Percentiles rank a stretch among this genome's conserved stretches.
Conservation (phyloP, 2,113 vertebrate genomes). For the Aptenodytes forsteri region DNA sequence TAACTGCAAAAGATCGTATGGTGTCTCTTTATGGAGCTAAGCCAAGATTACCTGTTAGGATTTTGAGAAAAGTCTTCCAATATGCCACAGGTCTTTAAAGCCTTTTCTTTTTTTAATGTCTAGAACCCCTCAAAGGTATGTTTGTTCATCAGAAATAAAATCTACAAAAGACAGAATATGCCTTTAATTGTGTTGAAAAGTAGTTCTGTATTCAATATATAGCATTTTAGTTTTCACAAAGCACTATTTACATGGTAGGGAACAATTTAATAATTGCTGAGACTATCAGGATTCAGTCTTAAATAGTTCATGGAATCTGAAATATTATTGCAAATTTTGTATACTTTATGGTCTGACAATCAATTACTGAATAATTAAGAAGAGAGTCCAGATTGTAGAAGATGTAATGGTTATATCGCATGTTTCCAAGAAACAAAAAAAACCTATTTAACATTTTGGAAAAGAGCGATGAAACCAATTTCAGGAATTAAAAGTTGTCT, state of each 20-base stretch:
- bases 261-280: neutral
- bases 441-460: neutral
- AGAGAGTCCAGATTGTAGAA: neutral
- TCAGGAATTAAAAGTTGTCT: neutral
- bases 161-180: neutral
- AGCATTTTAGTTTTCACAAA: neutral
- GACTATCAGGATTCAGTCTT: neutral
- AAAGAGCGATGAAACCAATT: neutral
- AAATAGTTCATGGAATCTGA: neutral
- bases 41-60: neutral
- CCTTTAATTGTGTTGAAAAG: neutral
- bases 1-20: accelerated
- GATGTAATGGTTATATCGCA: neutral
- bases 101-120: neutral
- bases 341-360: neutral
- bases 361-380: neutral
- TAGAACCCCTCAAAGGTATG: accelerated
- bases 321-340: neutral
- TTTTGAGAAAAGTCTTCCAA: neutral
- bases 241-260: neutral
- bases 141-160: neutral
- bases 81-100: neutral
- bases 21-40: neutral
- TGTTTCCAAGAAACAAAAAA: neutral
- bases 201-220: neutral